Percentiles rank a stretch among this genome's conserved stretches.
phyloP scores from a whole-genome alignment of 2,113 vertebrate species.

The Porphyrio hochstetteri region DNA sequence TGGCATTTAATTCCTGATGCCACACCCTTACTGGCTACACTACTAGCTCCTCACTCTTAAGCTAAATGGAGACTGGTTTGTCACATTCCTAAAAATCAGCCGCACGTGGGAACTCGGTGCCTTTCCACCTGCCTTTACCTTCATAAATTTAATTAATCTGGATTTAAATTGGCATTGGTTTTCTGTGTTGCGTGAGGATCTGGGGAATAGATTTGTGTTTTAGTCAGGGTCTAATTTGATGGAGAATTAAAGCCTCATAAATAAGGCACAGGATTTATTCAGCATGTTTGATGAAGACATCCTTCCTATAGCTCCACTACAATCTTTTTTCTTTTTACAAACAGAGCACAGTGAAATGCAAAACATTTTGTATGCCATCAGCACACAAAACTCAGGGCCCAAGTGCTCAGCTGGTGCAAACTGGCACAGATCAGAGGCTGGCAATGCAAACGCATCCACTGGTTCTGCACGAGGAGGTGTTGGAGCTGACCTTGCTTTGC shows the following conservation, averaged over 20 bases:
- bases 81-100: not conserved
- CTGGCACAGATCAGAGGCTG: not conserved
- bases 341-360: not conserved
- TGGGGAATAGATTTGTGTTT: conserved; percentile 32
- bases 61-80: not conserved
- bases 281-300: not conserved
- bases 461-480: not conserved
- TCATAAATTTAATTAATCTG: not conserved
- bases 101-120: not conserved
- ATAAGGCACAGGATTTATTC: conserved; percentile 26
- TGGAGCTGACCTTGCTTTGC: not conserved
- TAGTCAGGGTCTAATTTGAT: conserved; percentile 21
- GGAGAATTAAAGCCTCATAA: conserved; percentile 33
- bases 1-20: not conserved
- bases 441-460: not conserved
- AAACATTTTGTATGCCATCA: not conserved
- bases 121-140: not conserved
- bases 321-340: not conserved
- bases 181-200: not conserved
- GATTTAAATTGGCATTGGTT: conserved; percentile 18
- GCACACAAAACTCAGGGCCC: not conserved
- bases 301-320: not conserved
- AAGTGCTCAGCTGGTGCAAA: not conserved
- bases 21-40: not conserved
- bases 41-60: not conserved